Base-by-base conservation (phyloP, 2,113 vertebrate species). In the Pedionomus torquatus region DNA sequence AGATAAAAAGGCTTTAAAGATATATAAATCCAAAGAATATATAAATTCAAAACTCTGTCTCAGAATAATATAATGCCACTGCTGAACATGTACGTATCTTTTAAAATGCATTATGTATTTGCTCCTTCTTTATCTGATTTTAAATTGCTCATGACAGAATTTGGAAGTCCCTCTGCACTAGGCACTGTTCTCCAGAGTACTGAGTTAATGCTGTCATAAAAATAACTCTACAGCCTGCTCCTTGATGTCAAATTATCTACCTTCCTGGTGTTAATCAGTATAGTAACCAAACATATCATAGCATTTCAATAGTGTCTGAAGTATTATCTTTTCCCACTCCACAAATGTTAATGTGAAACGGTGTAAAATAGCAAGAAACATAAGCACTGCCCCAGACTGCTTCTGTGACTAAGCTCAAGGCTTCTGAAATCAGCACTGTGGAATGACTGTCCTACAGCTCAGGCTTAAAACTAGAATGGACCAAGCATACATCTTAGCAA, bases 1-100 rank as follows among this genome's bases (percentile, higher is more conserved):
- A n/a, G 35, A 87, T 86, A 48, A 70, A 92, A 94, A 92, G 60
- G 13, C 31, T 97, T 95, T 70, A 83, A 88, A 90, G 92, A 91
- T 70, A 58, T 43, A 90, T 87, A 89, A 93, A 95, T 91, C 13
- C n/a, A 78, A 96, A 85, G 43, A 82, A 91, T 83, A 72, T 88
- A 80, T 88, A 69, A 77, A 92, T 88, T 93, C 58, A 74, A 77
- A 93, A 33, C n/a, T 74, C 54, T 39, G 7, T 79, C 49, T 63
- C 26, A 44, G 63, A 94, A 85, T 79, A 92, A 89, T 54, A 79
- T 44, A 48, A 20, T 68, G 30, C 46, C 39, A 44, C 25, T 79
- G 4, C 82, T 92, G 68, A 83, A 87, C 69, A 61, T 69, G 41
- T 68, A 87, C 89, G n/a, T 66, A 72, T 9, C 57, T 80, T 57